These are phyloP conservation scores for Mungos mungo DNA, from an alignment of 2,113 vertebrate species.

Conservation along the genomic window DNA sequence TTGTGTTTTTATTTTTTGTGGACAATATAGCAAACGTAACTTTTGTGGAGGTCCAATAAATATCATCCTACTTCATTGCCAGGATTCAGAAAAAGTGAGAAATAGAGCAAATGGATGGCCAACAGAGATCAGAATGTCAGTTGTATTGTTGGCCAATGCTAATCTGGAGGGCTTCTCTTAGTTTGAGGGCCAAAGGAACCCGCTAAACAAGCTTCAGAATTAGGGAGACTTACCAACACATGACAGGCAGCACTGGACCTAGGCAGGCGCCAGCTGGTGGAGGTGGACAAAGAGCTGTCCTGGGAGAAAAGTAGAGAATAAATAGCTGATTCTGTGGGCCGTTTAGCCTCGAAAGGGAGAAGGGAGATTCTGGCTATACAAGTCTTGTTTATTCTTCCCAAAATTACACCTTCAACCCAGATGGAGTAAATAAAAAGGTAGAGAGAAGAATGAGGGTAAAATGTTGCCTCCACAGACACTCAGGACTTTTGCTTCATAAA, in stretches of 20 bases:
- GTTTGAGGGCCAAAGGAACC: not conserved
- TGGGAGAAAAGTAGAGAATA: not conserved
- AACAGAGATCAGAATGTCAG: not conserved
- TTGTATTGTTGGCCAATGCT: not conserved
- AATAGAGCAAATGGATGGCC: not conserved
- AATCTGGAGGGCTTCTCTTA: not conserved
- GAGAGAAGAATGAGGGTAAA: not conserved
- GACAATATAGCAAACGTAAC: not conserved
- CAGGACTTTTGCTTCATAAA: not conserved
- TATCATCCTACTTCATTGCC: not conserved
- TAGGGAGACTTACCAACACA: not conserved
- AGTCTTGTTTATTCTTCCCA: not conserved
- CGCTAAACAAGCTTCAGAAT: not conserved
- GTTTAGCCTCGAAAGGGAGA: not conserved
- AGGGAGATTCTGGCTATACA: not conserved
- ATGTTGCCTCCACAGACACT: not conserved
- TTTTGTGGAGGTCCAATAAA: not conserved
- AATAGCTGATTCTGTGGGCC: not conserved
- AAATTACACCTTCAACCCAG: not conserved
- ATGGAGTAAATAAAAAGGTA: not conserved
- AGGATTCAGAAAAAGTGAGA: not conserved
- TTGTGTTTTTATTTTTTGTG: not conserved
- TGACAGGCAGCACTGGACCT: not conserved
- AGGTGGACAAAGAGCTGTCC: not conserved
- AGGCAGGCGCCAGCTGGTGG: not conserved